Evolutionary conservation across 2,797 vertebrate genomes (phyloP).

Genomic region (Argya squamiceps): DNA sequence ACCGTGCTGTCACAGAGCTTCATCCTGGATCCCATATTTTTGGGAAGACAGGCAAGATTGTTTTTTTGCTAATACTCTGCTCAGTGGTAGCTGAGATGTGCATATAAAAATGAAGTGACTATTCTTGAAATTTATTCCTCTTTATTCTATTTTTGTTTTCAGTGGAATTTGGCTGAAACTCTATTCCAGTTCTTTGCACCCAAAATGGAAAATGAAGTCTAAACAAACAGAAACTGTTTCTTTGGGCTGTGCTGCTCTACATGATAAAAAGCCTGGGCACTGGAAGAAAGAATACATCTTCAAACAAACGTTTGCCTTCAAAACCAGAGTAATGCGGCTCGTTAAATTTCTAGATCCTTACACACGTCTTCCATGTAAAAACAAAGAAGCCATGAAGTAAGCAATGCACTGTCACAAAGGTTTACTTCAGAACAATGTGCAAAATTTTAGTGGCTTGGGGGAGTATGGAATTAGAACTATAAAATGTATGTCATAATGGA

Average conservation of each 20-base stretch:
- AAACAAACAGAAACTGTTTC: constrained; percentile 31
- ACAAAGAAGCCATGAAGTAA: constrained; percentile 79
- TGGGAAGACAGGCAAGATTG: neutral
- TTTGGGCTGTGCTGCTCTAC: constrained; percentile 14
- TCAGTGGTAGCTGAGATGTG: neutral
- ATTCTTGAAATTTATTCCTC: neutral
- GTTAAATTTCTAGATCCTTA: constrained; percentile 75
- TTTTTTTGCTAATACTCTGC: neutral
- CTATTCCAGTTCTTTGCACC: constrained; percentile 67
- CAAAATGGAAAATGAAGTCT: constrained; percentile 52
- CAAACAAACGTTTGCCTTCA: constrained; percentile 70
- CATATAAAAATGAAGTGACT: neutral
- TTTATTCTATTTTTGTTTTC: neutral
- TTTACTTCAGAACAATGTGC: neutral
- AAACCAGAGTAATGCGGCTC: constrained; percentile 71
- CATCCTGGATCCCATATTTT: neutral
- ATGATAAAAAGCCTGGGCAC: constrained; percentile 73
- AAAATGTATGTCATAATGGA: neutral
- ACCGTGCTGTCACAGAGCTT: neutral
- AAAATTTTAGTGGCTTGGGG: neutral
- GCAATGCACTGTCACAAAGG: neutral
- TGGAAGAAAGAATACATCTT: constrained; percentile 87
- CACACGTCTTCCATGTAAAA: constrained; percentile 83
- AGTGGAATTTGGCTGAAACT: constrained; percentile 85
- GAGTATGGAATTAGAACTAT: neutral